These are phyloP conservation scores for Ailuropoda melanoleuca DNA, from an alignment of 2,113 vertebrate species.

Conservation along the genomic window DNA sequence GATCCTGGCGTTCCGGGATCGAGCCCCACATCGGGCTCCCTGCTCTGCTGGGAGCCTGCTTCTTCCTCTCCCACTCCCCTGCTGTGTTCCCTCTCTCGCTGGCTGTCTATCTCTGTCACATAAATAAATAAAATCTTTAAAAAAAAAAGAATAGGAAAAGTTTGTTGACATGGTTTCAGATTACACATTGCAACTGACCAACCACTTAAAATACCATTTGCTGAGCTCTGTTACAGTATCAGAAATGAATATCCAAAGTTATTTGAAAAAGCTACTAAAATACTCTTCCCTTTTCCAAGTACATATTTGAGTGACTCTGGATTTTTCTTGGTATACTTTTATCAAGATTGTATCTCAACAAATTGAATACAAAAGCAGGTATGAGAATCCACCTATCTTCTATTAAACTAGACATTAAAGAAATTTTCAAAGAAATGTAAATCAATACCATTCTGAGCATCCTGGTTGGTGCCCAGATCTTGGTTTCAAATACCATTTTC, in stretches of 20 bases:
- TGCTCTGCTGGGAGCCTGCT: too few relatives aligned
- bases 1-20: too few relatives aligned
- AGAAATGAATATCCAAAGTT: neutral
- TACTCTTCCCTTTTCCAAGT: neutral
- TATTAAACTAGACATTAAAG: neutral
- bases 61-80: too few relatives aligned
- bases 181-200: neutral
- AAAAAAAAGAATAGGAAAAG: neutral
- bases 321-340: neutral
- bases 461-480: neutral
- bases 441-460: neutral
- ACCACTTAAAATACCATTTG: neutral
- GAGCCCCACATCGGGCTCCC: too few relatives aligned
- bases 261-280: slow-evolving; percentile 25
- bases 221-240: neutral
- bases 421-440: neutral
- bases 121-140: too few relatives aligned
- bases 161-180: slow-evolving; percentile 10
- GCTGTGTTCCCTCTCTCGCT: too few relatives aligned
- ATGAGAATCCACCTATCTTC: neutral
- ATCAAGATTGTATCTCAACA: neutral
- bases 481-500: neutral
- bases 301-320: neutral
- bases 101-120: too few relatives aligned
- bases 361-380: neutral